These are phyloP conservation scores for Lamproptera curius DNA, from an alignment of 2,888 invertebrate genomes.

Conservation along the genomic window DNA sequence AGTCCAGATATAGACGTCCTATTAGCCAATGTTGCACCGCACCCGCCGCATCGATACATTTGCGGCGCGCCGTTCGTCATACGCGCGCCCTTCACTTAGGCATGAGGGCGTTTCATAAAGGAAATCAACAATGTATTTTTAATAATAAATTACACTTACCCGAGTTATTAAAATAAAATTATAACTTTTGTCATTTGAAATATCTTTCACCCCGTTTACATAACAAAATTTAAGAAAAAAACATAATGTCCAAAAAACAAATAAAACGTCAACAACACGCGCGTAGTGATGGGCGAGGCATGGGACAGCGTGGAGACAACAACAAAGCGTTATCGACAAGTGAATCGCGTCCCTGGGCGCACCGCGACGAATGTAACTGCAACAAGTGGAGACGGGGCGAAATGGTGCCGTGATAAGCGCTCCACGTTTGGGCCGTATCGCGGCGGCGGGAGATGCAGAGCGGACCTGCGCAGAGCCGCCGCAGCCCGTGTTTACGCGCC, in stretches of 20 bases:
- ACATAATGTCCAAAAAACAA: neutral
- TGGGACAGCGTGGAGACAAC: neutral
- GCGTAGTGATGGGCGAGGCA: neutral
- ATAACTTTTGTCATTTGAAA: neutral
- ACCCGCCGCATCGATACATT: neutral
- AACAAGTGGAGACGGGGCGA: neutral
- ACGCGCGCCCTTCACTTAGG: too few relatives aligned
- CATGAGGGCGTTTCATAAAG: too few relatives aligned
- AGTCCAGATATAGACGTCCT: constrained; percentile 1
- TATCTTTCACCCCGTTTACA: neutral
- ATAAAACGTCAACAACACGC: neutral
- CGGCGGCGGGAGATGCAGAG: neutral
- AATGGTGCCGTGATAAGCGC: neutral
- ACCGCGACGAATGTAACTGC: neutral
- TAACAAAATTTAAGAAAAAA: neutral
- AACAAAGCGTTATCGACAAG: neutral
- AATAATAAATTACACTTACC: neutral
- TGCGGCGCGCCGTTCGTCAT: neutral
- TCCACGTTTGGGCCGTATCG: neutral
- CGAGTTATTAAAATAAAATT: neutral
- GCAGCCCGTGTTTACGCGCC: neutral
- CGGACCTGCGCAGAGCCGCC: constrained; percentile 6
- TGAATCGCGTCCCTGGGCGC: neutral
- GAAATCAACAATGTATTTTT: too few relatives aligned
- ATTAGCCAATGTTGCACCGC: constrained; percentile 2